Evolutionary conservation across 2,797 vertebrate genomes (phyloP).

Genomic region (Rhinoraja longicauda): DNA sequence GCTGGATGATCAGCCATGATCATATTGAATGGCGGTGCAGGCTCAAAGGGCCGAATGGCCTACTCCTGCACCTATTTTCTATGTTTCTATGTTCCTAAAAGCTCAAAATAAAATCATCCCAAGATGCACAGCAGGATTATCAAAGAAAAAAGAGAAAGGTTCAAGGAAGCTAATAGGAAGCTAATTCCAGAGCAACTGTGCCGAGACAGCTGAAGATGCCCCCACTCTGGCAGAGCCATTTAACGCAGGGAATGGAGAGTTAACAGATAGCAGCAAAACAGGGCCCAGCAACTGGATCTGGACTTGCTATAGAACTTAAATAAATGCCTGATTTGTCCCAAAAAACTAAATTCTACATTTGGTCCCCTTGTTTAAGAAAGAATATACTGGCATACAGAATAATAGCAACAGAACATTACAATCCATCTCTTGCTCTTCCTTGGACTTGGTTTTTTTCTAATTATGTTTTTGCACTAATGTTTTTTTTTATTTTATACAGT

Average conservation of each 20-base stretch:
- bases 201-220: neutral
- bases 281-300: neutral
- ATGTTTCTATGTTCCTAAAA: too few relatives aligned
- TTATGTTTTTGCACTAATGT: too few relatives aligned
- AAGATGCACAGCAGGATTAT: neutral
- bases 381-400: too few relatives aligned
- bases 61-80: too few relatives aligned
- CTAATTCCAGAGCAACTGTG: neutral
- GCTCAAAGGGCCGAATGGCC: too few relatives aligned
- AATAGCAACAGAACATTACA: too few relatives aligned
- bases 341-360: neutral
- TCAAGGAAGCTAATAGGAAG: neutral
- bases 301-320: neutral
- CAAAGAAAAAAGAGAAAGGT: neutral
- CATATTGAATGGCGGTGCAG: too few relatives aligned
- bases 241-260: neutral
- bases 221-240: neutral
- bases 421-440: too few relatives aligned
- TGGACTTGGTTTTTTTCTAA: too few relatives aligned
- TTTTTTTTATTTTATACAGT: too few relatives aligned
- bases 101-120: neutral
- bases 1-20: too few relatives aligned
- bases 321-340: neutral
- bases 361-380: too few relatives aligned
- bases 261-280: neutral